Evolutionary conservation across 2,113 vertebrate genomes (phyloP).

Genomic region (mouse (Mus musculus)): GRCm39 chr3:34023501-34024000

Average conservation of each 20-base stretch:
- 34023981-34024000: background rate
- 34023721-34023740: background rate
- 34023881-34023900: background rate
- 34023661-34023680: background rate
- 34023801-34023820: background rate
- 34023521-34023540: background rate
- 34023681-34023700: too few species aligned
- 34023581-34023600: too few species aligned
- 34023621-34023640: background rate
- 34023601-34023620: background rate
- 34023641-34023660: too few species aligned
- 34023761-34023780: background rate
- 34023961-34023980: background rate
- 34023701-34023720: too few species aligned
- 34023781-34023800: background rate
- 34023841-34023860: background rate
- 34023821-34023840: background rate
- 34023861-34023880: background rate
- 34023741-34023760: background rate
- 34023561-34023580: background rate
- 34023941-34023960: background rate
- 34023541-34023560: background rate
- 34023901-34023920: background rate
- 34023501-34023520: background rate
- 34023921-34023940: background rate